Evolutionary conservation across 2,888 invertebrate species (phyloP).

Genomic region (Calameuta idolon): DNA sequence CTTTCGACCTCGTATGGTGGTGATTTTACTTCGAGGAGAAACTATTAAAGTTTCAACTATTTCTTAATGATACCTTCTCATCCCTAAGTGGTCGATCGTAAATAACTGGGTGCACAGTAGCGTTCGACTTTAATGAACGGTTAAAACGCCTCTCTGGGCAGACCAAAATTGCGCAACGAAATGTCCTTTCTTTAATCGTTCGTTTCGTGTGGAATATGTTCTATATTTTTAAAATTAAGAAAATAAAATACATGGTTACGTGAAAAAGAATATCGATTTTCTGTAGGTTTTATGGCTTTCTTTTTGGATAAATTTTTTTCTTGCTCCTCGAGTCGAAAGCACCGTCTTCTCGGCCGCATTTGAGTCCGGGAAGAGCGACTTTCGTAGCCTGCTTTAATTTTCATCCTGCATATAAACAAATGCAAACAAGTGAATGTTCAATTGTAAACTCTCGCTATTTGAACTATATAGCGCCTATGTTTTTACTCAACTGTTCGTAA

Average conservation of each 20-base stretch:
- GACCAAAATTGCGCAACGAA: background rate
- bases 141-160: conserved; percentile 2
- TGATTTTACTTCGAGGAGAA: background rate
- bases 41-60: conserved; percentile 6
- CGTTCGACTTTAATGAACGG: conserved; percentile 10
- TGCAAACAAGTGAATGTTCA: no score
- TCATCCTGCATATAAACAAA: no score
- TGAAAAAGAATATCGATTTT: background rate
- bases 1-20: background rate
- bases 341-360: no score
- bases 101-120: conserved; percentile 5
- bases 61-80: conserved; percentile 11
- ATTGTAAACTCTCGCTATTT: no score
- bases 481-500: no score
- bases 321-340: no score
- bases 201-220: background rate
- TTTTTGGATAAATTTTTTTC: background rate
- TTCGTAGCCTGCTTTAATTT: no score
- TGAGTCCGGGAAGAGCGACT: no score
- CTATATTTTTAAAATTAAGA: background rate
- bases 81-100: conserved; percentile 7
- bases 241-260: background rate
- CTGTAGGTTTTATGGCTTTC: background rate
- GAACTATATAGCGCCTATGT: no score
- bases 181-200: background rate